Conservation (phyloP, 1,140 invertebrate genomes). For the Bombus turneri region DNA sequence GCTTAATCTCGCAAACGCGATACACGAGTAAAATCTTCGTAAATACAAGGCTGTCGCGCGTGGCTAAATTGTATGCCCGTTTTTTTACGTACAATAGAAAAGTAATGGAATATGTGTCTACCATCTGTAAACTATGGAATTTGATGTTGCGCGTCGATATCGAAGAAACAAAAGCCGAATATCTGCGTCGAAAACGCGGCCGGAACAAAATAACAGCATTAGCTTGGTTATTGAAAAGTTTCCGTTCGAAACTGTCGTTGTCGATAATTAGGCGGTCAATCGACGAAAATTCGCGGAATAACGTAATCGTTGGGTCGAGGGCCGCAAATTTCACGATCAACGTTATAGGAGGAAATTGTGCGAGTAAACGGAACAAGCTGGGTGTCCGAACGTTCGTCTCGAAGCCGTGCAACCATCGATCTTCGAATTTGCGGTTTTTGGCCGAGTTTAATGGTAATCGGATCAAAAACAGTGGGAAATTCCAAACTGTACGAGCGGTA, state of each 20-base stretch:
- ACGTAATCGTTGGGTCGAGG: background rate
- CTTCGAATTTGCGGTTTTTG: constrained; percentile 53
- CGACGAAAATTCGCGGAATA: constrained; percentile 14
- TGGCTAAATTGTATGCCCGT: too few relatives aligned
- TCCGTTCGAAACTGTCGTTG: constrained; percentile 18
- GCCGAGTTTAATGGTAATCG: constrained; percentile 30
- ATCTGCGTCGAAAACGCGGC: background rate
- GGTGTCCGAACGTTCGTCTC: background rate
- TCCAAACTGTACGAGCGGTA: too few relatives aligned
- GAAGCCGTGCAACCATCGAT: constrained; percentile 45
- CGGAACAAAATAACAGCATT: background rate
- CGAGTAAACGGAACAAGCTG: background rate
- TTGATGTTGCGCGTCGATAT: too few relatives aligned
- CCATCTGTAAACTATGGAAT: too few relatives aligned
- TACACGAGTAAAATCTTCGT: too few relatives aligned
- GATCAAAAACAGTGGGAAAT: constrained; percentile 25
- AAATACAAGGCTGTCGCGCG: too few relatives aligned
- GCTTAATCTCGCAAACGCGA: too few relatives aligned
- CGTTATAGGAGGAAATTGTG: constrained; percentile 16
- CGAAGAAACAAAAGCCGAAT: background rate
- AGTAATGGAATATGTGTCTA: too few relatives aligned
- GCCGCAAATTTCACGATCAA: constrained; percentile 18
- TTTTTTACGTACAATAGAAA: too few relatives aligned
- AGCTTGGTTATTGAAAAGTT: background rate
- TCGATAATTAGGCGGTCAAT: constrained; percentile 31